Evolutionary conservation across 64 coral and sea anemone species (phyloP), one percentile per base, ranked within the genome.

Genomic region (Porites australiensis): DNA sequence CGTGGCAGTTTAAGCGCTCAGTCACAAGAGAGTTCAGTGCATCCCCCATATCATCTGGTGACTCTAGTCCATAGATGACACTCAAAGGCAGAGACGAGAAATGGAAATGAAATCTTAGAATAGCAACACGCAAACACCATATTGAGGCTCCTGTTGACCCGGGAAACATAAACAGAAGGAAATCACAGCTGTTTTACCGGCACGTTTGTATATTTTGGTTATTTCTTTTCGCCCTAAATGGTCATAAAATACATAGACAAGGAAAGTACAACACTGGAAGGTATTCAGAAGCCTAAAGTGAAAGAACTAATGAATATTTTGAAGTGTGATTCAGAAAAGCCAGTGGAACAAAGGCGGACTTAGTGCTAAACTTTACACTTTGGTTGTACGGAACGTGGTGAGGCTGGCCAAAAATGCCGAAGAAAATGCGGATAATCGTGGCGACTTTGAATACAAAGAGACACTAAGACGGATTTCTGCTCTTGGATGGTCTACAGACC

Each of bases 401-500:
- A 72, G 27, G 70, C 70, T 37, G 70, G 70, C 21, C 23, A 37
- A 47, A 2, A 72, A 72, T 44, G 70, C 12, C 6, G 13, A 51
- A 46, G 48, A 51, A 85, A 51, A 14, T 65, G 61, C 10, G 21
- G 62, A 47, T 5, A 68, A 2, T 14, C 45, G 44, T 68, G 48
- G 82, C 44, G 12, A 85, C 43, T 72, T 72, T 13, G 2, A 72
- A 72, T 72, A 72, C 4, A 13, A 72, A 2, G 70, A 72, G 6
- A 68, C 16, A 20, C 64, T 68, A 5, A 77, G 75, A 48, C 75
- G 20, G 9, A 77, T 77, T 19, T 75, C 75, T 7, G 19, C 75
- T 48, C 75, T 77, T 77, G 94, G 77, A 67, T 92, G 94, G 90
- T 84, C 83, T 55, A 77, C 50, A 53, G 94, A 92, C 81, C 49